Evolutionary conservation across 2,113 vertebrate genomes (phyloP).

Genomic region (Helogale parvula): DNA sequence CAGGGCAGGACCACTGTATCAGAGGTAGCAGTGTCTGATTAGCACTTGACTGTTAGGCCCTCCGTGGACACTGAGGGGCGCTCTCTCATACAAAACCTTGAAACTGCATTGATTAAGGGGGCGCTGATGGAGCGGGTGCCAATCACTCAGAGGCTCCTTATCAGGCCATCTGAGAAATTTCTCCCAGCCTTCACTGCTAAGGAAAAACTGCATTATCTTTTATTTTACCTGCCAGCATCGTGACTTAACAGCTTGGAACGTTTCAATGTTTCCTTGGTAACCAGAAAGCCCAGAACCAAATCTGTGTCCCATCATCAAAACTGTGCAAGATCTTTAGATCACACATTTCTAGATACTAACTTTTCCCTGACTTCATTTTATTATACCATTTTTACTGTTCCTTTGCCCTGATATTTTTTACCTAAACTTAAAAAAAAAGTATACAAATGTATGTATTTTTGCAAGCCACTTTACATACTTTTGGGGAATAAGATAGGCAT

Average conservation of each 20-base stretch:
- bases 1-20: neutral
- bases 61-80: neutral
- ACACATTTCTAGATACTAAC: neutral
- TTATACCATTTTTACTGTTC: neutral
- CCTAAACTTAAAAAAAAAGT: neutral
- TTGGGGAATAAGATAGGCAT: neutral
- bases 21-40: neutral
- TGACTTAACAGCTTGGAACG: neutral
- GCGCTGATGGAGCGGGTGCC: neutral
- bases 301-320: neutral
- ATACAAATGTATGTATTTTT: neutral
- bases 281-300: neutral
- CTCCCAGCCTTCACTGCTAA: neutral
- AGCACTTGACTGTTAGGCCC: neutral
- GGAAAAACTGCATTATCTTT: neutral
- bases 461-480: constrained; percentile 21
- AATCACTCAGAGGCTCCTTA: neutral
- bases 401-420: neutral
- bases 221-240: neutral
- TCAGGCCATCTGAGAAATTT: neutral
- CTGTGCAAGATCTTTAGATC: neutral
- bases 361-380: neutral
- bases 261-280: neutral
- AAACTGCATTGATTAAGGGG: neutral
- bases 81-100: neutral